Conservation (phyloP, 2,113 vertebrate species). For the Haemorhous mexicanus region DNA sequence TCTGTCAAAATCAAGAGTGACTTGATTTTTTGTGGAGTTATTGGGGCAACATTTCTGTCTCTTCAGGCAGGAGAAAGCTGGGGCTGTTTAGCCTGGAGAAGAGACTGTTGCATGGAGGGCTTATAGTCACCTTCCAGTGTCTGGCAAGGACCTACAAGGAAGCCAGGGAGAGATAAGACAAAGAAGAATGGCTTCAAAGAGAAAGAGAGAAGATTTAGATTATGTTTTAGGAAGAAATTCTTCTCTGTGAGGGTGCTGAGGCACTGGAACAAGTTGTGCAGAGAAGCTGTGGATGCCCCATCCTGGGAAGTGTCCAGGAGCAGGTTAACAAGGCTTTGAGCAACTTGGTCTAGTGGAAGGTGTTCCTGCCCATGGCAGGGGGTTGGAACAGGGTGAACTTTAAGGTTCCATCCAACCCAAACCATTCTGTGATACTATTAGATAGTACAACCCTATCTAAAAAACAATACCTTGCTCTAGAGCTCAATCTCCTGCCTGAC, state of each 20-base stretch:
- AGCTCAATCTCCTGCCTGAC: neutral
- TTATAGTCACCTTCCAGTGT: neutral
- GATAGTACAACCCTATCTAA: neutral
- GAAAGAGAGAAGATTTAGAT: neutral
- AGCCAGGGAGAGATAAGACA: neutral
- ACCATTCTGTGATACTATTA: neutral
- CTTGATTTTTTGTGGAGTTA: neutral
- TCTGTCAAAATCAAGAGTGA: neutral
- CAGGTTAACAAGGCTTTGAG: neutral
- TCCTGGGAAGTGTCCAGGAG: neutral
- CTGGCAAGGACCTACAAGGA: neutral
- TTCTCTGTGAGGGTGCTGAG: neutral
- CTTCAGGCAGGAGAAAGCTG: neutral
- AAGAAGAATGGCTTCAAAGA: neutral
- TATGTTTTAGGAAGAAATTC: neutral
- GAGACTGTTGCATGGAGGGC: neutral
- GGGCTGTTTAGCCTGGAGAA: neutral
- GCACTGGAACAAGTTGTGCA: neutral
- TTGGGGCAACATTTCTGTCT: neutral
- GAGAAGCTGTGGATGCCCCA: neutral
- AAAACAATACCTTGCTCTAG: neutral
- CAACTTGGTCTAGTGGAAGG: neutral
- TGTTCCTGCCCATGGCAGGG: neutral
- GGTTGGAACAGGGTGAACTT: neutral
- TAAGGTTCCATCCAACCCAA: neutral